These are phyloP conservation scores for Orientallactaga bullata DNA, from an alignment of 2,113 vertebrate species.

Conservation along the genomic window DNA sequence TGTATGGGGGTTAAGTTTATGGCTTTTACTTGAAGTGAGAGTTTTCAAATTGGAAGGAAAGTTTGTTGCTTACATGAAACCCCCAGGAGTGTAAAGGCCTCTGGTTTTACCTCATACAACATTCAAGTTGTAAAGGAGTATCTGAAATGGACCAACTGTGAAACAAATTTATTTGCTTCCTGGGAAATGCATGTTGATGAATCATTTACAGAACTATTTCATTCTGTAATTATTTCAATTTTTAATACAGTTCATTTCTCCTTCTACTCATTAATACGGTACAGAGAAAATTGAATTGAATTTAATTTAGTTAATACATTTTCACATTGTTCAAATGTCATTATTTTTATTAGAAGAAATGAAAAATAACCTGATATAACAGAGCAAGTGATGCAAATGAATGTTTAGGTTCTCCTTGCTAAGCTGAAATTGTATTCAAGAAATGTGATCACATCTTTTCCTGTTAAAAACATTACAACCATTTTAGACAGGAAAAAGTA, in stretches of 20 bases:
- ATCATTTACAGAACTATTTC: not conserved
- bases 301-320: not conserved
- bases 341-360: not conserved
- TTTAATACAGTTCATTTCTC: not conserved
- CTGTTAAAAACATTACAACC: not conserved
- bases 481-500: not conserved
- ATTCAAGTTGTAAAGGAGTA: constrained; percentile 9
- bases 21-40: not conserved
- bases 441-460: not conserved
- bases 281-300: not conserved
- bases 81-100: not conserved
- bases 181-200: not conserved
- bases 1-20: not conserved
- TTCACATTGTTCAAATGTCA: not conserved
- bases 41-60: not conserved
- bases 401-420: not conserved
- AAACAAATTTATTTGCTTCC: not conserved
- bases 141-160: not conserved
- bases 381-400: not conserved
- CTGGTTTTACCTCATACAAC: constrained; percentile 8
- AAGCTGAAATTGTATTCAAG: not conserved
- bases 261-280: not conserved
- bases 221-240: not conserved
- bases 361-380: not conserved
- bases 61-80: not conserved